phyloP scores from a whole-genome alignment of 2,797 vertebrate species.

The Myiotriccus ornatus region DNA sequence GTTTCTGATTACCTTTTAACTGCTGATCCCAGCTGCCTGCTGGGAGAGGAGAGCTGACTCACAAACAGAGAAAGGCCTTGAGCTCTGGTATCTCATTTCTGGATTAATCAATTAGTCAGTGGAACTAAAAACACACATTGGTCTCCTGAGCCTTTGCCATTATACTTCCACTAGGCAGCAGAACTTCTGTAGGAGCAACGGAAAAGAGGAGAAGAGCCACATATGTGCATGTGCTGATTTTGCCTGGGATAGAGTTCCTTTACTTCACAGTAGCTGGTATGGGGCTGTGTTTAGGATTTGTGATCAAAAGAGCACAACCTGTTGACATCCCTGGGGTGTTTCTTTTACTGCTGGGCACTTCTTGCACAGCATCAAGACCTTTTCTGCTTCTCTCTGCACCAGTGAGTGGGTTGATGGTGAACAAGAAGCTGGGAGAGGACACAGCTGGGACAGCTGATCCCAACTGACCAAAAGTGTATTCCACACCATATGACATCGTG shows the following conservation, averaged over 20 bases:
- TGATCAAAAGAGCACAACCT: not conserved
- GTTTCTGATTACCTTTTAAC: not conserved
- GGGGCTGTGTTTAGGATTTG: not conserved
- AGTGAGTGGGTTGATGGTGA: not conserved
- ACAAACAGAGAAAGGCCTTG: not conserved
- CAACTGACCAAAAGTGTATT: not conserved
- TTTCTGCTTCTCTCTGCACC: not conserved
- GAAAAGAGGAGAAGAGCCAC: not conserved
- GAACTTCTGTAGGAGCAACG: not conserved
- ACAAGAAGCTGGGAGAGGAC: not conserved
- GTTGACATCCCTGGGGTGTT: not conserved
- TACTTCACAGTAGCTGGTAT: not conserved
- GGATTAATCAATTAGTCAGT: not conserved
- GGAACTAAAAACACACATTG: not conserved
- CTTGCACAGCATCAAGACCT: not conserved
- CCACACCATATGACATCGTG: accelerated
- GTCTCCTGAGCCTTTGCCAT: not conserved
- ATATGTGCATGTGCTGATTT: not conserved
- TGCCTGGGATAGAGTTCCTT: not conserved
- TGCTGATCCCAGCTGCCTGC: not conserved
- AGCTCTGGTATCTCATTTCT: not conserved
- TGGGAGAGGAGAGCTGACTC: not conserved
- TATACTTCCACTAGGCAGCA: not conserved
- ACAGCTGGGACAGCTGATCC: not conserved
- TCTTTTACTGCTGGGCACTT: accelerated